Percentiles rank a stretch among this genome's conserved stretches.
Evolutionary conservation across 2,113 vertebrate species (phyloP).

Genomic region (Zootoca vivipara): DNA sequence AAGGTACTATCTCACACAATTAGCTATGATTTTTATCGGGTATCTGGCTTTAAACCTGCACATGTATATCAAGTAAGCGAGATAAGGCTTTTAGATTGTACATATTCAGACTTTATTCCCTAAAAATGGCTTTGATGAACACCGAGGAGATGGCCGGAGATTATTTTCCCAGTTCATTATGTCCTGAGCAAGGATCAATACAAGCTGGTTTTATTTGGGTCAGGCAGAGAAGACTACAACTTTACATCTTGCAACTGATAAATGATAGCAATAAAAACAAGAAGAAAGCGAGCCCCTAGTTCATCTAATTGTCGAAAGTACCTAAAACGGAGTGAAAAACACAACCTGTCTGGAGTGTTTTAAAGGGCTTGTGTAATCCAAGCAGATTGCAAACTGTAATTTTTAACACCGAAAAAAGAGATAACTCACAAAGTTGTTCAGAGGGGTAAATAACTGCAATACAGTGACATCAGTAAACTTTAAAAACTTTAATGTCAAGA

Average conservation of each 20-base stretch:
- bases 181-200: constrained; percentile 70
- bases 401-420: neutral
- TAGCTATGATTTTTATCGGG: constrained; percentile 86
- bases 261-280: constrained; percentile 68
- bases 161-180: constrained; percentile 71
- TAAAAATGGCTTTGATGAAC: constrained; percentile 62
- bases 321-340: constrained; percentile 31
- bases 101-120: constrained; percentile 75
- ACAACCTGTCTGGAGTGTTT: constrained; percentile 38
- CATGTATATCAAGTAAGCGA: constrained; percentile 79
- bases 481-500: neutral
- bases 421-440: rapidly evolving
- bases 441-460: neutral
- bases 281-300: constrained; percentile 62
- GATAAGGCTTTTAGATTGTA: constrained; percentile 78
- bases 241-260: constrained; percentile 69
- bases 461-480: neutral
- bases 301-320: constrained; percentile 63
- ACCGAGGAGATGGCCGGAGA: constrained; percentile 52
- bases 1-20: constrained; percentile 80
- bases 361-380: constrained; percentile 36
- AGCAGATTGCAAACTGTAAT: neutral
- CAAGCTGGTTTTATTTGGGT: constrained; percentile 67
- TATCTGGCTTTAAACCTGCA: constrained; percentile 81
- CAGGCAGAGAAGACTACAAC: constrained; percentile 60